These are phyloP conservation scores for Tiliqua scincoides DNA, from an alignment of 2,113 vertebrate genomes.

Conservation along the genomic window DNA sequence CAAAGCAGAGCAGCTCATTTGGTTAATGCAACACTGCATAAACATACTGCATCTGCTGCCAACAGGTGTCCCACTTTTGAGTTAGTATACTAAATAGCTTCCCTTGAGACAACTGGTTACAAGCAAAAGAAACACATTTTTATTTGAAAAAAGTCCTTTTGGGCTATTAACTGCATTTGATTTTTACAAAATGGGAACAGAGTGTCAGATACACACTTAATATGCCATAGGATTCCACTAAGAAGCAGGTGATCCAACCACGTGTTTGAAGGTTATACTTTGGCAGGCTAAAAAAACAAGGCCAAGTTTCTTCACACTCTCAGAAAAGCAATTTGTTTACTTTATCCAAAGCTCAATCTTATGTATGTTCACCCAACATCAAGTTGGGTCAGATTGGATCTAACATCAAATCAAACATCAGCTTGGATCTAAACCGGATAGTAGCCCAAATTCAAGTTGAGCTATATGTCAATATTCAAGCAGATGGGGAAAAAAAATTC, in stretches of 20 bases:
- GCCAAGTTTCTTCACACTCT: background rate
- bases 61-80: background rate
- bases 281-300: conserved; percentile 30
- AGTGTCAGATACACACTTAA: conserved; percentile 31
- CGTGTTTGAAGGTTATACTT: background rate
- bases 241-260: background rate
- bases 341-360: background rate
- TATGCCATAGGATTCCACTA: background rate
- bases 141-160: background rate
- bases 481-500: background rate
- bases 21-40: background rate
- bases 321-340: background rate
- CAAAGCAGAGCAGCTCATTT: background rate
- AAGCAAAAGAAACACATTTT: background rate
- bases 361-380: too few species aligned
- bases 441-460: too few species aligned
- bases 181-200: conserved; percentile 42
- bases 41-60: background rate
- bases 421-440: background rate
- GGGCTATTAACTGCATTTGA: conserved; percentile 12
- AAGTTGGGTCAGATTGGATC: background rate
- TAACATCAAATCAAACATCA: too few species aligned
- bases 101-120: conserved; percentile 31
- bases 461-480: background rate
- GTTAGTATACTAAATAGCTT: background rate